These are phyloP conservation scores for Trissolcus japonicus DNA, from an alignment of 2,888 invertebrate genomes.

Conservation along the genomic window DNA sequence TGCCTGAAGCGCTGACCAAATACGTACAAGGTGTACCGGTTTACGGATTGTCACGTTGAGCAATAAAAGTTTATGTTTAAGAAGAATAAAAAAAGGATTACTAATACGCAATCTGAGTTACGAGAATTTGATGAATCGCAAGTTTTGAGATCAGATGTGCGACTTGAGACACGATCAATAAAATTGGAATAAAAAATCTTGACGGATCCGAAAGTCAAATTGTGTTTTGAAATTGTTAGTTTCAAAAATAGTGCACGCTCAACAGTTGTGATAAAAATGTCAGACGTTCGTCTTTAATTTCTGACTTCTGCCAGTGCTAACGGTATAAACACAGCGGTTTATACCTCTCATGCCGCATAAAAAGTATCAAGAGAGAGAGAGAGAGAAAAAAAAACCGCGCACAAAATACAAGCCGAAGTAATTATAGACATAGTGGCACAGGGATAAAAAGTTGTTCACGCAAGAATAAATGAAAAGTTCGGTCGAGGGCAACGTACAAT, in stretches of 20 bases:
- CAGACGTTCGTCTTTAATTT: conserved; percentile 10
- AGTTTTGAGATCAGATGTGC: no score
- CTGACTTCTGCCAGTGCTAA: conserved; percentile 10
- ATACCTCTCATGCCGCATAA: conserved; percentile 17
- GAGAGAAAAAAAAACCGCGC: not conserved
- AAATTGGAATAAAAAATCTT: no score
- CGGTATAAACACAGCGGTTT: conserved; percentile 18
- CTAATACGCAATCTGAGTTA: no score
- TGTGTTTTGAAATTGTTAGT: not conserved
- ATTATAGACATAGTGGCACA: conserved; percentile 17
- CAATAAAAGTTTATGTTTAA: conserved; percentile 14
- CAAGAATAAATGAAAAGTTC: conserved; percentile 22
- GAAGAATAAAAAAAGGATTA: not conserved
- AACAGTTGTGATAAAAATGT: conserved; percentile 2
- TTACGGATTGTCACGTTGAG: conserved; percentile 20
- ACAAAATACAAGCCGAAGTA: conserved; percentile 22
- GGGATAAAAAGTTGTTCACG: conserved; percentile 26
- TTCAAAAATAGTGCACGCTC: conserved; percentile 1
- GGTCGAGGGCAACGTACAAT: conserved; percentile 15
- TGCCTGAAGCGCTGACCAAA: conserved; percentile 30
- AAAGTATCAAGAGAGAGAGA: conserved; percentile 17
- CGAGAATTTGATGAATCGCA: no score
- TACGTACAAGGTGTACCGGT: conserved; percentile 39
- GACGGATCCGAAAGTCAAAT: no score
- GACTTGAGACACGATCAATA: no score